Conservation (phyloP, 1,140 invertebrate genomes). For the Coptotermes formosanus region DNA sequence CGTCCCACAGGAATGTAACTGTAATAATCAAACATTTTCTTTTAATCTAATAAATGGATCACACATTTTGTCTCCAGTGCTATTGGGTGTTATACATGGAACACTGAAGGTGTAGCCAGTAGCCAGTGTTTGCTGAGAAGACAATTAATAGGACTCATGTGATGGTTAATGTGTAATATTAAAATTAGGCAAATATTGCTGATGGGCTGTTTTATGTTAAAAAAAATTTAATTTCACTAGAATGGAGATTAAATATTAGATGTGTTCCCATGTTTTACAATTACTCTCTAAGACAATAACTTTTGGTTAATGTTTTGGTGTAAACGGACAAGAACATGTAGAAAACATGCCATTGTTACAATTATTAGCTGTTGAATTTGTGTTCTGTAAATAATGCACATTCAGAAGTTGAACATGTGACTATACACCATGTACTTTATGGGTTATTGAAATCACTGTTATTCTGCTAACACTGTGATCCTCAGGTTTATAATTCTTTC, state of each 20-base stretch:
- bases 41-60: too few species aligned
- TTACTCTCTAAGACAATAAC: slow-evolving; percentile 13
- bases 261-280: background rate
- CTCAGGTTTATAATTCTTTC: background rate
- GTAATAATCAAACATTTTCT: too few species aligned
- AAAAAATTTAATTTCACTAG: background rate
- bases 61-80: too few species aligned
- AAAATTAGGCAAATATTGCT: background rate
- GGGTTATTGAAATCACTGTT: background rate
- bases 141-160: background rate
- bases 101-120: background rate
- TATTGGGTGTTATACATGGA: slow-evolving; percentile 12
- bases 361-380: background rate
- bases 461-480: background rate
- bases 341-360: background rate
- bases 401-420: background rate
- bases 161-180: background rate
- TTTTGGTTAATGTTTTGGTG: slow-evolving; percentile 6
- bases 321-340: background rate
- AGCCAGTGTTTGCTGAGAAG: background rate
- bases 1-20: too few species aligned
- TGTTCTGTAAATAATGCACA: background rate
- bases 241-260: background rate
- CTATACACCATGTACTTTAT: background rate
- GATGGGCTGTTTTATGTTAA: background rate